These are phyloP conservation scores for Lordiphosa mommai DNA, from an alignment of 1,140 invertebrate species.

Conservation along the genomic window DNA sequence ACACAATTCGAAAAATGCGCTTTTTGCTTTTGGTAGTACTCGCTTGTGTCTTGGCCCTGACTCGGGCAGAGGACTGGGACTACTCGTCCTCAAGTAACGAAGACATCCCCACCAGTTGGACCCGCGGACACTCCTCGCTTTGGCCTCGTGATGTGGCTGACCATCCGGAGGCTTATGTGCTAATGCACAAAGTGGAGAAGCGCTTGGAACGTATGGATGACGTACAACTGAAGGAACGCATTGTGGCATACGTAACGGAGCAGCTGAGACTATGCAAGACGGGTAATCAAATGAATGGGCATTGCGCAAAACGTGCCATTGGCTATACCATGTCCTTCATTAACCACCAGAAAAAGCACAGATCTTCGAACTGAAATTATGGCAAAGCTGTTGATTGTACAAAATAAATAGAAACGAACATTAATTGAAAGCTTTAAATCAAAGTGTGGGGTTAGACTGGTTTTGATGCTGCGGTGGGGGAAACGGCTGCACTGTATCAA, in stretches of 20 bases:
- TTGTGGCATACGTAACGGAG: constrained; percentile 22
- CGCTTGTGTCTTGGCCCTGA: constrained; percentile 12
- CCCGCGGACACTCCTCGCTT: constrained; percentile 12
- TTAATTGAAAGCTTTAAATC: not conserved
- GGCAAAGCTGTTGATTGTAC: not conserved
- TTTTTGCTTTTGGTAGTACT: constrained; percentile 15
- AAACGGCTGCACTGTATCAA: not conserved
- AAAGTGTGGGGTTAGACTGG: not conserved
- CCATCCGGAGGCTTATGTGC: constrained; percentile 23
- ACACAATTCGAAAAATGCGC: constrained; percentile 19
- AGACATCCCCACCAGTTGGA: constrained; percentile 17
- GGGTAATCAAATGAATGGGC: constrained; percentile 33
- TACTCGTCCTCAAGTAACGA: not conserved
- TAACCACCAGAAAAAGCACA: constrained; percentile 12
- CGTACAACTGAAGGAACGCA: constrained; percentile 1
- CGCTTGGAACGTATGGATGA: constrained; percentile 31
- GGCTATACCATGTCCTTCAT: constrained; percentile 52
- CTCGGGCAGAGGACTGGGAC: constrained; percentile 18
- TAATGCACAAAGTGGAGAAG: constrained; percentile 56
- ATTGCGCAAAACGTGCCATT: constrained; percentile 44
- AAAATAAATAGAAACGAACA: constrained; percentile 16
- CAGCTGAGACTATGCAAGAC: constrained; percentile 35
- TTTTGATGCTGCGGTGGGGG: not conserved
- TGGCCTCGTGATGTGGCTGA: constrained; percentile 51
- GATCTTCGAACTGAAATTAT: too few relatives aligned